Evolutionary conservation across 1,140 invertebrate species (phyloP), one percentile per base, ranked within the genome.

Genomic region (Heliothis subflexa): DNA sequence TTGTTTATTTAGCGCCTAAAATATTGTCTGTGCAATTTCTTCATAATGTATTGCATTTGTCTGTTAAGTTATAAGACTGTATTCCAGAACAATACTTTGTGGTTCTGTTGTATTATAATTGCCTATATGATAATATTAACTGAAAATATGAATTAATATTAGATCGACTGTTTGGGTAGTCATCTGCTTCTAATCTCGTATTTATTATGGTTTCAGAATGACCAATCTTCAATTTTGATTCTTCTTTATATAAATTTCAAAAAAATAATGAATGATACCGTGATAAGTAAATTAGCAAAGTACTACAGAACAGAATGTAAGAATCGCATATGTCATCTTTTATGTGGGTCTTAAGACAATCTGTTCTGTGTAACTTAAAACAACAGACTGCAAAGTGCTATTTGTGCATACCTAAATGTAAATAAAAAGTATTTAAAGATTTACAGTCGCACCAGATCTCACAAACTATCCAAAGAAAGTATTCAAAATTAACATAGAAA

Each of bases 71-170:
- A 21, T 47, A 47, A 66, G 40, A 66, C 16, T 66, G 40, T 40
- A 55, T 25, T 59, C 25, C 21, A 28, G 55, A 66, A 66, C 62
- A 16, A 66, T 66, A 66, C 16, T 66, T 66, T 47, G 16, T 66
- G 62, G 62, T 40, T 45, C 13, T 45, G 10, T 62, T 47, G 14
- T 66, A 66, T 66, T 5, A 40, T 21, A 66, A 40, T 11, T 66
- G 10, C 18, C 14, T 18, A 33, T 21, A n/a, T 16, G 11, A n/a
- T 40, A n/a, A n/a, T 47, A 47, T 18, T 64, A 33, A 45, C 61
- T 64, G 61, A 64, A 64, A 64, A 40, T 11, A 45, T 28, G 61
- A 45, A 45, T 10, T 40, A 64, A 64, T 64, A 64, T 45, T 33
- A n/a, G 61, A 45, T 64, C n/a, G 61, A 64, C 33, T 64, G 25